Conservation (phyloP, 2,113 vertebrate genomes). For the Illadopsis cleaveri region DNA sequence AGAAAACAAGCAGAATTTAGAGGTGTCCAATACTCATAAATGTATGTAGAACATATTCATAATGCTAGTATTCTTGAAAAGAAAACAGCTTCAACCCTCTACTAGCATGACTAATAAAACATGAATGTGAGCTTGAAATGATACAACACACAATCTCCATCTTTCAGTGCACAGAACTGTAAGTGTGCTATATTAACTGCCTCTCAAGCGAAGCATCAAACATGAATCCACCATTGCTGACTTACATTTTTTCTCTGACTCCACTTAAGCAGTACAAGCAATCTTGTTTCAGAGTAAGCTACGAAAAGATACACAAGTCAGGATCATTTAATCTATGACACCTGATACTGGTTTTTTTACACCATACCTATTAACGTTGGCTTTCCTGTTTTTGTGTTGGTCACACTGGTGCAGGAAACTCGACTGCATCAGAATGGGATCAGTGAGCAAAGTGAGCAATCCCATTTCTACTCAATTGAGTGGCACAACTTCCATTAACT, state of each 20-base stretch:
- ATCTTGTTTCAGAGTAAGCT: not conserved
- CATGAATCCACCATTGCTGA: not conserved
- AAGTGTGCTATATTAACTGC: not conserved
- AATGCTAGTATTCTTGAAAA: not conserved
- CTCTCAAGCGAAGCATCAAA: rapidly evolving
- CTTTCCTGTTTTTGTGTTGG: not conserved
- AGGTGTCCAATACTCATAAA: not conserved
- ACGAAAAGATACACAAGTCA: not conserved
- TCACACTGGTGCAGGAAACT: rapidly evolving
- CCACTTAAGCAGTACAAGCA: not conserved
- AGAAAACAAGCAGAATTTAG: not conserved
- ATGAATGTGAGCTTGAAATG: not conserved
- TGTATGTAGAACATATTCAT: not conserved
- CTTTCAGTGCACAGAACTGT: not conserved
- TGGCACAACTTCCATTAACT: not conserved
- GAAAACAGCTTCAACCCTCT: not conserved
- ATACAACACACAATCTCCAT: not conserved
- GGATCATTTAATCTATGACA: not conserved
- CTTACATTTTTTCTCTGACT: not conserved
- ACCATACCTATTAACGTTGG: rapidly evolving
- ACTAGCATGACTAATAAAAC: not conserved
- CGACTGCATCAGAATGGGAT: not conserved
- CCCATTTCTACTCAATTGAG: not conserved
- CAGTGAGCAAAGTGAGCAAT: not conserved
- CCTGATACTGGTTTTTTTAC: rapidly evolving